These are phyloP conservation scores for Lepeophtheirus nordmannii DNA, from an alignment of 2,888 invertebrate genomes.

Conservation along the genomic window DNA sequence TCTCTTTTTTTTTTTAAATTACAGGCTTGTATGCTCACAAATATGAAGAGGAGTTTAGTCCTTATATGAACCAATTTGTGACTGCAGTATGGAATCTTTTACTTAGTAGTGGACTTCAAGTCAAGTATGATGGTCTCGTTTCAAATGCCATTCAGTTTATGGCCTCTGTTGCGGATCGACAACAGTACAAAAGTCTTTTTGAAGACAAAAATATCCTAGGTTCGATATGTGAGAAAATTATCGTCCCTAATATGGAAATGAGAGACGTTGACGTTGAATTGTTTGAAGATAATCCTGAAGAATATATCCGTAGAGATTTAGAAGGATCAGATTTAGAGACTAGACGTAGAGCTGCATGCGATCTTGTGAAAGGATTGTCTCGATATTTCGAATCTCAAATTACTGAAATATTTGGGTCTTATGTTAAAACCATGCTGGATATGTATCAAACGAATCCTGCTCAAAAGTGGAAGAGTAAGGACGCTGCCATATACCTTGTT, in stretches of 20 bases:
- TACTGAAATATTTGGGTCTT: constrained; percentile 70
- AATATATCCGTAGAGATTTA: constrained; percentile 86
- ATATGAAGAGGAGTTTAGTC: constrained; percentile 90
- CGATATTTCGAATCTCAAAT: constrained; percentile 72
- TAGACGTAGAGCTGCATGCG: constrained; percentile 83
- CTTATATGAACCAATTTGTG: constrained; percentile 79
- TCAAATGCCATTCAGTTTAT: constrained; percentile 90
- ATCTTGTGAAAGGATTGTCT: constrained; percentile 80
- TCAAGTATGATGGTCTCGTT: constrained; percentile 80
- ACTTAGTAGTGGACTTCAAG: constrained; percentile 61
- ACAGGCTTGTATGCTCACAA: constrained; percentile 74
- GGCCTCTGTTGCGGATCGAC: constrained; percentile 79
- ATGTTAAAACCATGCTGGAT: constrained; percentile 61
- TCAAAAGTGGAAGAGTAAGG: constrained; percentile 78
- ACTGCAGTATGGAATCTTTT: constrained; percentile 53
- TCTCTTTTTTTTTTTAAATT: constrained; percentile 27
- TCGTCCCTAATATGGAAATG: constrained; percentile 94
- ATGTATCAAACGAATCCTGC: constrained; percentile 60
- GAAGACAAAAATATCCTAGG: constrained; percentile 70
- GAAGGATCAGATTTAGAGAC: constrained; percentile 98
- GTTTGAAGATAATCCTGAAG: constrained; percentile 95
- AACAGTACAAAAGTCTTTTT: constrained; percentile 70
- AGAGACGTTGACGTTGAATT: constrained; percentile 86
- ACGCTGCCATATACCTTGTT: constrained; percentile 88
- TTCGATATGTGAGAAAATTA: constrained; percentile 76